Percentiles rank a stretch among this genome's conserved stretches.
phyloP scores from a whole-genome alignment of 2,888 invertebrate genomes.

The Alitta virens region DNA sequence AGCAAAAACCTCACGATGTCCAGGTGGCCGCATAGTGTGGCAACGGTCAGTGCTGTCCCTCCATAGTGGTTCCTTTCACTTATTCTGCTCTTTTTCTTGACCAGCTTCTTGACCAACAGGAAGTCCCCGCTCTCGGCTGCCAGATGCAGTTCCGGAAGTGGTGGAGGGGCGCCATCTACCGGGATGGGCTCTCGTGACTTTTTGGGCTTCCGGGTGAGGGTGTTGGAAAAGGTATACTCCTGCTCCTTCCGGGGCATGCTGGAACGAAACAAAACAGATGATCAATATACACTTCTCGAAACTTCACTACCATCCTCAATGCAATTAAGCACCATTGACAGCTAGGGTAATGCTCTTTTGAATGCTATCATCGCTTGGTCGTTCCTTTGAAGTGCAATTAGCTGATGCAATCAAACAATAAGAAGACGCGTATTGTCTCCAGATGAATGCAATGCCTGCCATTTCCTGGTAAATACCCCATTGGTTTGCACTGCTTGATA shows the following conservation, averaged over 20 bases:
- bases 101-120: slow-evolving; percentile 6
- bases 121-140: slow-evolving; percentile 24
- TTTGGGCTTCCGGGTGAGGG: slow-evolving; percentile 8
- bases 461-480: too few species aligned
- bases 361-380: too few species aligned
- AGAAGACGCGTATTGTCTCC: too few species aligned
- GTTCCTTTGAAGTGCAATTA: too few species aligned
- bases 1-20: slow-evolving; percentile 5
- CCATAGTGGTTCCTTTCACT: slow-evolving; percentile 24
- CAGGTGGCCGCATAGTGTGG: slow-evolving; percentile 18
- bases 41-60: slow-evolving; percentile 25
- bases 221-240: slow-evolving; percentile 7
- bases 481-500: too few species aligned
- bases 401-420: too few species aligned
- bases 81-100: slow-evolving; percentile 13
- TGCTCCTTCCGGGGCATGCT: background rate
- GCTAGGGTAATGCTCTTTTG: too few species aligned
- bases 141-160: slow-evolving; percentile 25
- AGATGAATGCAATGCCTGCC: too few species aligned
- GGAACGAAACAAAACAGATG: background rate
- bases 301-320: too few species aligned
- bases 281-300: too few species aligned
- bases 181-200: background rate
- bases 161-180: background rate
- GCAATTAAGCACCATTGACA: too few species aligned